Base-by-base conservation (phyloP, 2,113 vertebrate species). In the Coturnix japonica region DNA sequence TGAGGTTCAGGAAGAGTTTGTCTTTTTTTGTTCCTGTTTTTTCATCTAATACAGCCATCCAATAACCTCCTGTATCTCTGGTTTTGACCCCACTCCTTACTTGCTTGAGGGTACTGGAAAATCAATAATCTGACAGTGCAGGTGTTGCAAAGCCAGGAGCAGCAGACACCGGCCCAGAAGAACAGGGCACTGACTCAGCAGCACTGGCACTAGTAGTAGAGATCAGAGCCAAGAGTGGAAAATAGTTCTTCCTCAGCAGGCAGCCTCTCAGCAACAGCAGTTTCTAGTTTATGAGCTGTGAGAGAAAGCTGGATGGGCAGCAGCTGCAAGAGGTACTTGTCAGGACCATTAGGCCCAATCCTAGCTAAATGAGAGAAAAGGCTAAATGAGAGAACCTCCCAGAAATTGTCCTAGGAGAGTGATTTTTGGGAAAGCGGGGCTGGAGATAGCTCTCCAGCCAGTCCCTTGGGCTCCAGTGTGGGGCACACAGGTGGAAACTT, bases 111-210 rank as follows among this genome's bases (percentile, higher is more conserved):
- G 8, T 81, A 13, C 16, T 84, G 49, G 35, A 79, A 89, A 92
- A 79, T 9, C 67, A 23, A 53, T 67, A 67, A 86, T 67, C 22
- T 46, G 18, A 31, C 35, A 66, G 41, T 6, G 12, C 71, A 76
- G 49, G 28, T 81, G 21, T 35, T 87, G 66, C 21, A 2, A 72
- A 89, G 71, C 78, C 85, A 85, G 71, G 56, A 93, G 25, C 65
- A 37, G 57, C 5, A 63, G 64, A 80, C 0, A 0, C 13, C 39
- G 46, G 66, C 72, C 74, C 59, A 46, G 71, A 67, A 91, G 75
- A 85, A 35, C 53, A 76, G 15, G 22, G 20, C 89, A 53, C 85
- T 85, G 90, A 94, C 60, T 91, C 93, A 89, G 91, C 81, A 94
- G 28, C 28, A 64, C 64, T 77, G 75, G 79, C 64, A 80, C 7